A percentile compares a stretch with the other conserved stretches of the same genome.
phyloP scores from a whole-genome alignment of 2,888 invertebrate species.

The Gari tellinella region DNA sequence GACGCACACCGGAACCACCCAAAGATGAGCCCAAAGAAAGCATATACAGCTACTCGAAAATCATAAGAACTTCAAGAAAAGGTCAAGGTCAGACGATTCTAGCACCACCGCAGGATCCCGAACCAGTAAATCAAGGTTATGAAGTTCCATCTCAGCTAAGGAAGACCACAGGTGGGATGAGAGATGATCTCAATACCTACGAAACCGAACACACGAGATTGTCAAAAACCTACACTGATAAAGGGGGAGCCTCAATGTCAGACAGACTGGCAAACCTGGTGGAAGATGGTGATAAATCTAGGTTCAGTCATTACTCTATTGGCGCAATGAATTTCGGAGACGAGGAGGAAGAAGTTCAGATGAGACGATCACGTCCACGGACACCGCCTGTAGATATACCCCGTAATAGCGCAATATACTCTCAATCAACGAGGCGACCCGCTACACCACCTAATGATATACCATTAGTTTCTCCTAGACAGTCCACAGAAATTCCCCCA shows the following conservation, averaged over 20 bases:
- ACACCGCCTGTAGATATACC: conserved; percentile 48
- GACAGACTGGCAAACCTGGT: conserved; percentile 51
- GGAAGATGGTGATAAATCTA: conserved; percentile 57
- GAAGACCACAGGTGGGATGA: conserved; percentile 18
- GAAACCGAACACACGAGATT: conserved; percentile 43
- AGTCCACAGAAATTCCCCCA: conserved; percentile 56
- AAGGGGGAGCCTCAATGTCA: conserved; percentile 51
- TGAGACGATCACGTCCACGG: conserved; percentile 28
- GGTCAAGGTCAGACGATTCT: background rate
- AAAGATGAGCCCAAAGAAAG: conserved; percentile 1
- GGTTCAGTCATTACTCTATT: conserved; percentile 47
- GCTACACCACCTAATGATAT: conserved; percentile 53
- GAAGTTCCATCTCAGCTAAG: conserved; percentile 31
- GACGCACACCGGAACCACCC: background rate
- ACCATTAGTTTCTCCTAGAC: conserved; percentile 48
- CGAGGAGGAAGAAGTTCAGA: conserved; percentile 36
- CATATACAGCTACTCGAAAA: conserved; percentile 19
- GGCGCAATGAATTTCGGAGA: conserved; percentile 45
- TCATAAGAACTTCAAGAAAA: conserved; percentile 30
- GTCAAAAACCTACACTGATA: conserved; percentile 10
- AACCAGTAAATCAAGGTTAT: conserved; percentile 29
- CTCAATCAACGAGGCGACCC: conserved; percentile 32
- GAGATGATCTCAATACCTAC: conserved; percentile 23
- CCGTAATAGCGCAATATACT: conserved; percentile 31
- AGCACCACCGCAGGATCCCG: background rate